Base-by-base conservation (phyloP, 64 coral and sea anemone species). In the Cladopsammia gracilis region DNA sequence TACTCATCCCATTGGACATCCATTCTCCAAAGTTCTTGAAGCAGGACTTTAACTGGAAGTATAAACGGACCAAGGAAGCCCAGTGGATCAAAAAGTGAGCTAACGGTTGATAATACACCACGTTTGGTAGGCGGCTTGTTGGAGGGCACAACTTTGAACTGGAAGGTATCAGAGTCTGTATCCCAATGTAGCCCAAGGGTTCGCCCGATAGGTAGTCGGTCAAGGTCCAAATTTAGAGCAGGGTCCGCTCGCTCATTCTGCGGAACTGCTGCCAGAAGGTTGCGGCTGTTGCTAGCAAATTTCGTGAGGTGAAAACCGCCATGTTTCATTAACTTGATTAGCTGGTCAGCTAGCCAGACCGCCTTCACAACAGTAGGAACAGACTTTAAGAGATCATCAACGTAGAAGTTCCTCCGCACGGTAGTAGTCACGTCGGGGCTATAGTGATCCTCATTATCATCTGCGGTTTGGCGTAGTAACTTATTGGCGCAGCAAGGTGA, bases 141-240 rank as follows among this genome's bases (percentile, higher is more conserved):
- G 0, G 87, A 11, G 5, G 25, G 25, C 16, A 56, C 13, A 0
- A 91, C 59, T 13, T 82, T 59, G 20, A 75, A 92, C 47, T 48
- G 16, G 67, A 93, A 88, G 6, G n/a, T 18, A 45, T 89, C 92
- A 4, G 85, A 43, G 5, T 88, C 14, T 22, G 65, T n/a, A 42
- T 89, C 76, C 92, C 85, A 94, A 7, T 42, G 44, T 10, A 94
- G 56, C n/a, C 85, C 92, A 11, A 82, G 74, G 10, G 92, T 71
- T 12, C 86, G 62, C 12, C 79, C 75, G 2, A 60, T 73, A 58
- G 75, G 73, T 13, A 80, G 26, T 1, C 73, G 18, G 22, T 94
- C 50, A 15, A 94, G 15, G 52, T 72, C 79, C 47, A 94, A 9
- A 81, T 74, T 49, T 12, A 94, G 6, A 0, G 3, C 56, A 6